Evolutionary conservation across 2,888 invertebrate genomes (phyloP).

Genomic region (Drosophila seclusa): DNA sequence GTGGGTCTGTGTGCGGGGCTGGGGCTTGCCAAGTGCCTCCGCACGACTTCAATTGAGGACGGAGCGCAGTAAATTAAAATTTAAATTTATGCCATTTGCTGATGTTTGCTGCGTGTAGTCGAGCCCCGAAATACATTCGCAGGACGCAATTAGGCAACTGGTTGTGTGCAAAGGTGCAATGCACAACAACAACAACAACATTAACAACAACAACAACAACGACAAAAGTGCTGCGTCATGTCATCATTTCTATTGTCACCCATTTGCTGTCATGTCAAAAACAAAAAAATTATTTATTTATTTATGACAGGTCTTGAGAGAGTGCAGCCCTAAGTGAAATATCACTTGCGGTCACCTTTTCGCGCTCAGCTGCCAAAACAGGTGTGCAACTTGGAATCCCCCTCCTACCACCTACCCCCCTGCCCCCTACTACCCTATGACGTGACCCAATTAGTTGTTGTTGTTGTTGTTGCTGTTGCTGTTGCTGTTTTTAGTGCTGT

Average conservation of each 20-base stretch:
- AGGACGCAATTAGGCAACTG: slow-evolving; percentile 72
- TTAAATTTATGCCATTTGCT: slow-evolving; percentile 82
- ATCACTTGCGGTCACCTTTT: slow-evolving; percentile 62
- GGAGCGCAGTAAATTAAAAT: slow-evolving; percentile 80
- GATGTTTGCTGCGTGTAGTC: slow-evolving; percentile 28
- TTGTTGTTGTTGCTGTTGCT: slow-evolving; percentile 29
- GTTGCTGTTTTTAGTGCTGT: slow-evolving; percentile 34
- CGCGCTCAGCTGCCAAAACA: slow-evolving; percentile 68
- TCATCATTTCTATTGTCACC: slow-evolving; percentile 81
- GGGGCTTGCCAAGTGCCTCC: slow-evolving; percentile 57
- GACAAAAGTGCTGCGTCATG: slow-evolving; percentile 53
- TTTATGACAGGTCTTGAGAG: slow-evolving; percentile 65
- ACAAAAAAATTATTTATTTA: slow-evolving; percentile 70
- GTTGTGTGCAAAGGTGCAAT: slow-evolving; percentile 63
- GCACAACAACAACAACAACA: slow-evolving; percentile 3
- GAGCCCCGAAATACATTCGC: slow-evolving; percentile 52
- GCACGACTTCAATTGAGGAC: slow-evolving; percentile 74
- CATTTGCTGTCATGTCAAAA: slow-evolving; percentile 69
- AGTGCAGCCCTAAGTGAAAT: slow-evolving; percentile 70
- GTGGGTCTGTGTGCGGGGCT: slow-evolving; percentile 1
- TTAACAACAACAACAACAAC: background rate
- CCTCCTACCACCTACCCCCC: background rate
- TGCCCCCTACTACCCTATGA: slow-evolving; percentile 3
- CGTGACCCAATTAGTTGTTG: slow-evolving; percentile 76
- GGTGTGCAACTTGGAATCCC: slow-evolving; percentile 48